Evolutionary conservation across 1,140 invertebrate species (phyloP).

Genomic region (Drosophila eugracilis): DNA sequence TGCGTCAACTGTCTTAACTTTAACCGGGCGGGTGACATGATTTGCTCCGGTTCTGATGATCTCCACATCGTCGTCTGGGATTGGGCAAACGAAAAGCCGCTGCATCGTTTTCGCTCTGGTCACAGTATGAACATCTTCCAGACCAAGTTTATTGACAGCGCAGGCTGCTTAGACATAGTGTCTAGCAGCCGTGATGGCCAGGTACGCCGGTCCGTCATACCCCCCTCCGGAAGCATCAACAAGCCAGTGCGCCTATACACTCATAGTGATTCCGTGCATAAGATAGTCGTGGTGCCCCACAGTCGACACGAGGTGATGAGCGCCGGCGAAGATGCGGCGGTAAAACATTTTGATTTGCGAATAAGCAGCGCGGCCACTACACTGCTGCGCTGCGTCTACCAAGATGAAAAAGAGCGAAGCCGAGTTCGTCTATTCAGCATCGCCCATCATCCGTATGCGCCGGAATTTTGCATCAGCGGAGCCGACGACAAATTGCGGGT

Average conservation of each 20-base stretch:
- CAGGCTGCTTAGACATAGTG: slow-evolving; percentile 92
- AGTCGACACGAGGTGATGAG: slow-evolving; percentile 92
- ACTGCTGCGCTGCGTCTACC: slow-evolving; percentile 29
- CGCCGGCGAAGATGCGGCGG: slow-evolving; percentile 94
- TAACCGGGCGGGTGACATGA: slow-evolving; percentile 88
- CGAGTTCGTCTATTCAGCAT: slow-evolving; percentile 92
- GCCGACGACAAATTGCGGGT: slow-evolving; percentile 87
- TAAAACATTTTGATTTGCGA: slow-evolving; percentile 93
- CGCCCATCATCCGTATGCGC: slow-evolving; percentile 91
- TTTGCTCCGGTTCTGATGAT: slow-evolving; percentile 95
- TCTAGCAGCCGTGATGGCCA: slow-evolving; percentile 96
- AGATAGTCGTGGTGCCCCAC: slow-evolving; percentile 85
- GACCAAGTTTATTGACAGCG: slow-evolving; percentile 88
- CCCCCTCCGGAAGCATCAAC: slow-evolving; percentile 61
- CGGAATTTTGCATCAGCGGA: slow-evolving; percentile 94
- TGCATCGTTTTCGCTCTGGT: slow-evolving; percentile 90
- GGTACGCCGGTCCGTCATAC: slow-evolving; percentile 86
- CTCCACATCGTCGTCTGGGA: slow-evolving; percentile 94
- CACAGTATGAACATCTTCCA: slow-evolving; percentile 96
- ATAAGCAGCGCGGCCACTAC: slow-evolving; percentile 81
- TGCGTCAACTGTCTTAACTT: slow-evolving; percentile 98
- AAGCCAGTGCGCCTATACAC: slow-evolving; percentile 58
- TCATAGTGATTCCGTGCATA: slow-evolving; percentile 75
- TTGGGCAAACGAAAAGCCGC: slow-evolving; percentile 90
- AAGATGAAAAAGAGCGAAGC: slow-evolving; percentile 79